A percentile compares a stretch with the other conserved stretches of the same genome.
Conservation (phyloP, 2,113 vertebrate genomes). For the Cyprinodon variegatus region DNA sequence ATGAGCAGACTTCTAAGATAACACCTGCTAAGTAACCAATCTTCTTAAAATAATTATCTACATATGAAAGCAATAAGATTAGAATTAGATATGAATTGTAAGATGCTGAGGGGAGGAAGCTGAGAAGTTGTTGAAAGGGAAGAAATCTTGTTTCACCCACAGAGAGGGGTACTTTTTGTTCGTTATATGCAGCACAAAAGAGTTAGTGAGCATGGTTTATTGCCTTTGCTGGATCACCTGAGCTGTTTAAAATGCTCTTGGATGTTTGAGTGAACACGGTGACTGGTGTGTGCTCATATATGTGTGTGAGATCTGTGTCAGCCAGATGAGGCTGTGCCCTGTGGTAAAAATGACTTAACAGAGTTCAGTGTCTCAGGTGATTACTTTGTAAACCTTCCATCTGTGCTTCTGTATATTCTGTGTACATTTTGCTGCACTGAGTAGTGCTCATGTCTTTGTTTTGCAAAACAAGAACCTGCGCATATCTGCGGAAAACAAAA, state of each 20-base stretch:
- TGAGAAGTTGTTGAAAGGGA: not conserved
- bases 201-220: conserved; percentile 1
- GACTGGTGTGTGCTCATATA: conserved; percentile 24
- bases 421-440: not conserved
- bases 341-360: conserved; percentile 24
- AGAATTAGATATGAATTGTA: not conserved
- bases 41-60: conserved; percentile 27
- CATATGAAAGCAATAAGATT: conserved; percentile 7
- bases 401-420: conserved; percentile 12
- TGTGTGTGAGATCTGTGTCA: not conserved
- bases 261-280: conserved; percentile 44
- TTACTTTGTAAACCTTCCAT: conserved; percentile 17
- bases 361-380: conserved; percentile 22
- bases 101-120: not conserved
- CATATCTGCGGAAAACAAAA: not conserved
- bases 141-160: not conserved
- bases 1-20: conserved; percentile 26
- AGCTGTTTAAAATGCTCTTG: conserved; percentile 29
- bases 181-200: conserved; percentile 22
- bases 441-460: not conserved
- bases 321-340: conserved; percentile 14
- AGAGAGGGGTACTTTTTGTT: conserved; percentile 1
- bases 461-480: not conserved
- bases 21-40: conserved; percentile 39
- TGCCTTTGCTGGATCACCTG: conserved; percentile 32